Percentiles rank a stretch among this genome's conserved stretches.
phyloP scores from a whole-genome alignment of 2,888 invertebrate species.

The Andrena dorsata region DNA sequence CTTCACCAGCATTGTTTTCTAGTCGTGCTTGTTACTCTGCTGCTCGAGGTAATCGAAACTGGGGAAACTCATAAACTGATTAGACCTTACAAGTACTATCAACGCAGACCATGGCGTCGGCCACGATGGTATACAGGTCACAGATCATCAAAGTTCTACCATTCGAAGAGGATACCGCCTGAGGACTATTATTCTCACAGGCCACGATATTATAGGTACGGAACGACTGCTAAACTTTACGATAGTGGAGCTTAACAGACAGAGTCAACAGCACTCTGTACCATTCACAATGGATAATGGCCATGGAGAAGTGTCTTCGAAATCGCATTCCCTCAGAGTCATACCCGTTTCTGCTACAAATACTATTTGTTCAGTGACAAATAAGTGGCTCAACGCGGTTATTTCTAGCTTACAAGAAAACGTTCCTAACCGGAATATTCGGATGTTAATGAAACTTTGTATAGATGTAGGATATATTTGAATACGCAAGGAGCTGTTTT shows the following conservation, averaged over 20 bases:
- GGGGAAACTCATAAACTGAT: slow-evolving; percentile 68
- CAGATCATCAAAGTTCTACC: slow-evolving; percentile 66
- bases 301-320: not conserved
- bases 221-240: not conserved
- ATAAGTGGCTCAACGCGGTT: too few species aligned
- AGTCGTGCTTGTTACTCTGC: slow-evolving; percentile 63
- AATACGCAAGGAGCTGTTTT: too few species aligned
- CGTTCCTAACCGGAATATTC: too few species aligned
- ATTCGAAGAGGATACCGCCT: slow-evolving; percentile 62
- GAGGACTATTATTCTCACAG: slow-evolving; percentile 55
- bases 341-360: too few species aligned
- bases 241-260: not conserved
- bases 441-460: too few species aligned
- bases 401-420: too few species aligned
- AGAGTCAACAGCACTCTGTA: not conserved
- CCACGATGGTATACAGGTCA: slow-evolving; percentile 65
- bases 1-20: slow-evolving; percentile 53
- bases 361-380: too few species aligned
- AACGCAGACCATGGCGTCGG: slow-evolving; percentile 62
- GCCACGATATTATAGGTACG: slow-evolving; percentile 65
- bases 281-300: too few species aligned
- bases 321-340: not conserved
- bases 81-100: slow-evolving; percentile 73
- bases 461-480: too few species aligned
- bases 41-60: slow-evolving; percentile 68